Evolutionary conservation across 2,797 vertebrate species (phyloP).

Genomic region (Columba guinea): DNA sequence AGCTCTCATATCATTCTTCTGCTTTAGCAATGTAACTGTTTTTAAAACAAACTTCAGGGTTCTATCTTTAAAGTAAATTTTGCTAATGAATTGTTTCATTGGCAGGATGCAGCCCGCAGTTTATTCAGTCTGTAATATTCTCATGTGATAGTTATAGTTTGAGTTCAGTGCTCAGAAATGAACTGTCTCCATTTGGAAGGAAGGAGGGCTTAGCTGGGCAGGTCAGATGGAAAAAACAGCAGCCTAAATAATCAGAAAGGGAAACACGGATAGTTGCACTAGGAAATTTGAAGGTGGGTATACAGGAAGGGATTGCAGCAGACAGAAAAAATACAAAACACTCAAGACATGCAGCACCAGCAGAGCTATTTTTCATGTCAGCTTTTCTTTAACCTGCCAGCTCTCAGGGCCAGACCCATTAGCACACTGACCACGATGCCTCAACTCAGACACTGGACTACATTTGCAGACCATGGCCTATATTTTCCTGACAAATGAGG

Average conservation of each 20-base stretch:
- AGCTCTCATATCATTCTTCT: background rate
- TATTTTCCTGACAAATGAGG: background rate
- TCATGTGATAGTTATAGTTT: background rate
- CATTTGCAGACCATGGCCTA: background rate
- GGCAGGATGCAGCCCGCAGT: background rate
- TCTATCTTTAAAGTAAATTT: background rate
- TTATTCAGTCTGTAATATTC: background rate
- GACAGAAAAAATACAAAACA: background rate
- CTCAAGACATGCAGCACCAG: background rate
- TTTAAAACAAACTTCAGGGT: background rate
- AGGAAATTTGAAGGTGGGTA: background rate
- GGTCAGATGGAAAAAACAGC: background rate
- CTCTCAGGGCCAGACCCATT: background rate
- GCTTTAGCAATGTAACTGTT: background rate
- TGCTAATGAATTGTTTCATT: background rate
- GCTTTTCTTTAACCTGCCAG: background rate
- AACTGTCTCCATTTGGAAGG: background rate
- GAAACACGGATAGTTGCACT: background rate
- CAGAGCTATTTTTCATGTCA: constrained; percentile 20
- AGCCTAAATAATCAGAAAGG: background rate
- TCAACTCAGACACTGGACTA: background rate
- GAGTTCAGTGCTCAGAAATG: background rate
- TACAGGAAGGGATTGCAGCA: background rate
- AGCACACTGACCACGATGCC: background rate
- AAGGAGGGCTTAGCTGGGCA: background rate